phyloP scores from a whole-genome alignment of 2,888 invertebrate genomes.

The Helicoverpa assulta region DNA sequence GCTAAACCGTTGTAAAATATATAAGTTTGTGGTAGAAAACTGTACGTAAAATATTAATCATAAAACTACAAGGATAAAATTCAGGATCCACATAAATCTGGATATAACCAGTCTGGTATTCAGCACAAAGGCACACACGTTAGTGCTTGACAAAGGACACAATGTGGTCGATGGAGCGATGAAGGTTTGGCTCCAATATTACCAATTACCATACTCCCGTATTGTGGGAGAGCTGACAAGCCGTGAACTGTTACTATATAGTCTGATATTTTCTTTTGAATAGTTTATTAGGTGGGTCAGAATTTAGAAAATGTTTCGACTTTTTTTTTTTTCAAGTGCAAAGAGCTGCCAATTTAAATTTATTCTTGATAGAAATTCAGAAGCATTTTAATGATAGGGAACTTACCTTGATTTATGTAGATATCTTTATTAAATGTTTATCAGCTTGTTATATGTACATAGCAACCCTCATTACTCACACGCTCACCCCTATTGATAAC shows the following conservation, averaged over 20 bases:
- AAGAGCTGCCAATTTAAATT: no score
- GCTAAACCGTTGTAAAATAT: background rate
- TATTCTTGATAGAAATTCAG: no score
- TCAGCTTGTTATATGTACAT: no score
- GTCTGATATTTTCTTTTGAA: background rate
- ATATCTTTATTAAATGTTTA: no score
- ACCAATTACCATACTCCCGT: conserved; percentile 1
- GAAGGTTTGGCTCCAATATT: background rate
- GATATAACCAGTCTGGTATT: background rate
- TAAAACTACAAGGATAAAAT: no score
- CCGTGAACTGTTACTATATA: background rate
- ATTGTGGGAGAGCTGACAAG: background rate
- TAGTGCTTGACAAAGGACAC: background rate
- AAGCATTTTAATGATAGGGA: no score
- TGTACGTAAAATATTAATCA: no score
- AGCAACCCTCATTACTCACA: no score
- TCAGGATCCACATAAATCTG: background rate
- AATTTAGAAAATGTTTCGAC: background rate
- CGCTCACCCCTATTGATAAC: no score
- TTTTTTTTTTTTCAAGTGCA: no score
- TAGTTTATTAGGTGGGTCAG: background rate
- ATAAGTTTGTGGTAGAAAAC: no score
- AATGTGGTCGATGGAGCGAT: conserved; percentile 1
- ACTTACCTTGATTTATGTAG: no score
- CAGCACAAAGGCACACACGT: conserved; percentile 1